Evolutionary conservation across 2,888 invertebrate species (phyloP), one percentile per base, ranked within the genome.

Genomic region (Acheta domesticus): DNA sequence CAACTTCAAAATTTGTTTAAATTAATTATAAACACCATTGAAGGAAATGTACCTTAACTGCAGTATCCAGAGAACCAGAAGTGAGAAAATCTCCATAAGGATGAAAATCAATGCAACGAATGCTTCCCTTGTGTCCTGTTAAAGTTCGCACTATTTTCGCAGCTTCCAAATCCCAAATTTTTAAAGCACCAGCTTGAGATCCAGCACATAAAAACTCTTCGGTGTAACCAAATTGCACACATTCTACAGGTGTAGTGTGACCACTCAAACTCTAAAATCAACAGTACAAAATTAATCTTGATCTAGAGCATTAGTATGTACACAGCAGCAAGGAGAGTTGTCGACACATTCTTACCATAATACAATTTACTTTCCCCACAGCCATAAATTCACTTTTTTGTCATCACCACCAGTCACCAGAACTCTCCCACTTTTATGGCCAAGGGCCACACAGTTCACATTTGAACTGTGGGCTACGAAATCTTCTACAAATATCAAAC

Each of bases 341-440:
- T 36, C 5, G 36, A n/a, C 36, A 36, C 36, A 74, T 79, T 87
- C 89, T 86, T 87, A 96, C 96, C 97, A 98, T 95, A 85, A 98
- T 94, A 88, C 97, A 97, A 87, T 95, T 96, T 85, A 95, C 93
- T 86, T 97, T 95, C 74, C 97, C 98, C 82, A 98, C 94, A 19
- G 97, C 98, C 98, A 98, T 83, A 98, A 88, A 88, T 98, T 98
- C 79, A 98, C 97, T 88, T 97, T 97, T 86, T 96, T 95, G 89
- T 98, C 98, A 86, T 97, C 97, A 81, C 98, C 98, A 80, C 98
- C 98, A 81, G 96, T 96, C 74, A 95, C 96, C 86, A 97, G 90
- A 79, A 97, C 96, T 85, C 95, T 91, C 83, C 96, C 96, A 78
- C 96, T 96, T 87, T 96, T 96, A 88, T 95, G 95, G 81, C 96